Evolutionary conservation across 2,797 vertebrate species (phyloP).

Genomic region (Geotrypetes seraphini): DNA sequence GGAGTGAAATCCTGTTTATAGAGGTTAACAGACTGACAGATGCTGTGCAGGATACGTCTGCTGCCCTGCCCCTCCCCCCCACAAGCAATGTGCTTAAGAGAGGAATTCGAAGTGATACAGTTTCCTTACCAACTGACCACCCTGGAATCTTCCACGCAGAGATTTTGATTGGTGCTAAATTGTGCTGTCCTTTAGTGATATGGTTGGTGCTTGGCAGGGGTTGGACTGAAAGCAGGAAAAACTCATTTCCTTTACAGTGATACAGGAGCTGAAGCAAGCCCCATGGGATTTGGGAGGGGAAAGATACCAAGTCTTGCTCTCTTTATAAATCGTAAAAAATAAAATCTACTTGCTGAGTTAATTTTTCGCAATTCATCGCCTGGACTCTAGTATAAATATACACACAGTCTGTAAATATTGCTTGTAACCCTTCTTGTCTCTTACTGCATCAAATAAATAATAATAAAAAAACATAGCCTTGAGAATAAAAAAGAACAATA

Average conservation of each 20-base stretch:
- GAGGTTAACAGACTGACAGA: slow-evolving; percentile 9
- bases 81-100: not conserved
- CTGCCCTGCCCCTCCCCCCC: too few species aligned
- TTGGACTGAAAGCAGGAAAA: not conserved
- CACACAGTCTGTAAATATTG: not conserved
- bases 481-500: too few species aligned
- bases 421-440: not conserved
- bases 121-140: slow-evolving; percentile 8
- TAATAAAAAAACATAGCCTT: too few species aligned
- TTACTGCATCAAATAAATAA: too few species aligned
- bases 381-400: not conserved
- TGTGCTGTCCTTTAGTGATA: slow-evolving; percentile 13
- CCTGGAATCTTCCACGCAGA: slow-evolving; percentile 10
- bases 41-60: not conserved
- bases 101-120: not conserved
- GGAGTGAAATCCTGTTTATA: too few species aligned
- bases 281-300: not conserved
- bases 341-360: too few species aligned
- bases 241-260: slow-evolving; percentile 9
- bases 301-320: not conserved
- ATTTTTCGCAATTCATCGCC: not conserved
- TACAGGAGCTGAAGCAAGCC: not conserved
- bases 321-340: not conserved
- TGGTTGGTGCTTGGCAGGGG: slow-evolving; percentile 11
- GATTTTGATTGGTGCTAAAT: slow-evolving; percentile 25